These are phyloP conservation scores for Lamprologus tigripictilis DNA, from an alignment of 2,113 vertebrate genomes.

Conservation along the genomic window DNA sequence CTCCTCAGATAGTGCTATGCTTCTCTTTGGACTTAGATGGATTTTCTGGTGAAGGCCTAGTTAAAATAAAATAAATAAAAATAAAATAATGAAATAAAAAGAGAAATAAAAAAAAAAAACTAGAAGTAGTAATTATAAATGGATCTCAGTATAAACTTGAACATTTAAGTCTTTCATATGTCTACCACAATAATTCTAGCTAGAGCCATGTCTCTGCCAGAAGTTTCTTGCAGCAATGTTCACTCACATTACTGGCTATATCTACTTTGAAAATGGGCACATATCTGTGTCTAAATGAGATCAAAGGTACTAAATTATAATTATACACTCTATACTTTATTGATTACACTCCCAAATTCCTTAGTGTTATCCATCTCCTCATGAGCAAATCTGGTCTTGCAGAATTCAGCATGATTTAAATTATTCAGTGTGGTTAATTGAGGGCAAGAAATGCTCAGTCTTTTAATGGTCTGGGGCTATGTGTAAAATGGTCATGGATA, in stretches of 20 bases:
- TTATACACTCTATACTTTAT: neutral
- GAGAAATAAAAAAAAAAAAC: neutral
- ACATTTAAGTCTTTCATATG: neutral
- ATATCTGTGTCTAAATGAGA: neutral
- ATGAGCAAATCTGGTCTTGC: neutral
- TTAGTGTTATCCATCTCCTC: neutral
- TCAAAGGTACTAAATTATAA: neutral
- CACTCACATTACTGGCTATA: neutral
- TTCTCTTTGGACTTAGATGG: slow-evolving; percentile 8
- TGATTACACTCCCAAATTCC: neutral
- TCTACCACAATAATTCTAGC: neutral
- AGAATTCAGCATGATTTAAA: slow-evolving; percentile 6
- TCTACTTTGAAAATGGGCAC: neutral
- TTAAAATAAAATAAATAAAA: slow-evolving; percentile 14
- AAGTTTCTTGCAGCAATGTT: neutral
- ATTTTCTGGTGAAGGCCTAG: slow-evolving; percentile 15
- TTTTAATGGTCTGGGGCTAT: slow-evolving; percentile 1
- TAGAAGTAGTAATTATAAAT: neutral
- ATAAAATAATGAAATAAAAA: neutral
- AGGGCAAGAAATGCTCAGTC: slow-evolving; percentile 4
- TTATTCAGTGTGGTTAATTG: slow-evolving; percentile 39
- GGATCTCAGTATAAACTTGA: neutral
- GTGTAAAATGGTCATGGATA: slow-evolving; percentile 6
- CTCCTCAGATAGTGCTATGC: slow-evolving; percentile 15
- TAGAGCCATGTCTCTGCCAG: neutral